Conservation (phyloP, 2,888 invertebrate species). For the Lycaena phlaeas region DNA sequence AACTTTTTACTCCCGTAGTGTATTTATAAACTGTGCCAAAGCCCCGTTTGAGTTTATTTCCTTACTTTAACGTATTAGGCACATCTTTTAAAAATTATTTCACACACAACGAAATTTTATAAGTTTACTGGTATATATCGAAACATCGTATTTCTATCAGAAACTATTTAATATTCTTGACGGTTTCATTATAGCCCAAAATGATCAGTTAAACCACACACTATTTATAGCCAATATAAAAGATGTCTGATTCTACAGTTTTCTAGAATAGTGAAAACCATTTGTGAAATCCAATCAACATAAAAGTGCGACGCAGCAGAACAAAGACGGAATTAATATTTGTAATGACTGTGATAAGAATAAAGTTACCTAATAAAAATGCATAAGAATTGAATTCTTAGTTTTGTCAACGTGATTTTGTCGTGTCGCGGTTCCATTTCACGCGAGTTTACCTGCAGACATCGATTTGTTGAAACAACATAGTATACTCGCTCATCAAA, state of each 20-base stretch:
- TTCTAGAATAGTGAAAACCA: too few relatives aligned
- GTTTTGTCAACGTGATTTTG: constrained; percentile 10
- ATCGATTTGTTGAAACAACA: constrained; percentile 4
- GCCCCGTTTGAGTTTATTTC: background rate
- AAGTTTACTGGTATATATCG: constrained; percentile 14
- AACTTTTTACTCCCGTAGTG: constrained; percentile 13
- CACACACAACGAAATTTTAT: constrained; percentile 21
- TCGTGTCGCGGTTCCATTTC: background rate
- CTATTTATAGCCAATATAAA: too few relatives aligned
- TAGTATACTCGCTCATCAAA: constrained; percentile 30
- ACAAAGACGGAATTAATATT: constrained; percentile 7
- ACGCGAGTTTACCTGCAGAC: too few relatives aligned
- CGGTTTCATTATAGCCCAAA: too few relatives aligned
- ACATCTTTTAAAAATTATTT: constrained; percentile 4
- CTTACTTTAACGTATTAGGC: background rate
- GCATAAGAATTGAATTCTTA: constrained; percentile 34
- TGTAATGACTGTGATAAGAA: constrained; percentile 38
- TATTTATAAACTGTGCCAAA: constrained; percentile 18
- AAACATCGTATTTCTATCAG: constrained; percentile 16
- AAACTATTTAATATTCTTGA: constrained; percentile 50
- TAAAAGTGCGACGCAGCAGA: background rate
- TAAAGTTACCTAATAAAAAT: constrained; percentile 38
- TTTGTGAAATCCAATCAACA: too few relatives aligned
- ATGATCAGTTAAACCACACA: too few relatives aligned
- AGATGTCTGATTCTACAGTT: too few relatives aligned